Percentiles rank a stretch among this genome's conserved stretches.
These are phyloP conservation scores for Notodonta dromedarius DNA, from an alignment of 2,888 invertebrate species.

Conservation along the genomic window DNA sequence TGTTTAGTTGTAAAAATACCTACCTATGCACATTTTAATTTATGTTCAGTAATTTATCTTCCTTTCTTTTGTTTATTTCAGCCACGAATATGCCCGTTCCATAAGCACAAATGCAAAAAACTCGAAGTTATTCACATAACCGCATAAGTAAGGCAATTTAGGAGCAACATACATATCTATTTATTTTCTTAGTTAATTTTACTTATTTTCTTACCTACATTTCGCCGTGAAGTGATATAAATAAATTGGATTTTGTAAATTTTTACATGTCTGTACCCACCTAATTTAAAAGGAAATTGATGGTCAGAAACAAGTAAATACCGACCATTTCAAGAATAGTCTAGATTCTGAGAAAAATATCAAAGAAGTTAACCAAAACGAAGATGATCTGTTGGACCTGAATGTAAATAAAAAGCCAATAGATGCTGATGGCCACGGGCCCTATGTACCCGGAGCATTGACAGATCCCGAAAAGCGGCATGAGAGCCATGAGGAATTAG, in stretches of 20 bases:
- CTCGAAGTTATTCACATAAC: slow-evolving; percentile 7
- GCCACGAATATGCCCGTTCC: slow-evolving; percentile 65
- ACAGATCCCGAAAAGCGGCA: slow-evolving; percentile 81
- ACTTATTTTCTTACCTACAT: not conserved
- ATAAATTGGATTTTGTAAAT: slow-evolving; percentile 40
- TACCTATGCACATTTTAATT: slow-evolving; percentile 5
- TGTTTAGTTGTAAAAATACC: slow-evolving; percentile 1
- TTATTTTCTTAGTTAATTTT: slow-evolving; percentile 16
- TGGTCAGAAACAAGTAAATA: slow-evolving; percentile 35
- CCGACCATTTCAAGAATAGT: slow-evolving; percentile 27
- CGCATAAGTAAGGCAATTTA: slow-evolving; percentile 32
- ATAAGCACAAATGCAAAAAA: slow-evolving; percentile 52
- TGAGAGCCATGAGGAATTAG: slow-evolving; percentile 72
- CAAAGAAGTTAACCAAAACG: slow-evolving; percentile 30
- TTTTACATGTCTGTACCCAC: slow-evolving; percentile 77
- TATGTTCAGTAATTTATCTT: slow-evolving; percentile 19
- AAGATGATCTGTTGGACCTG: slow-evolving; percentile 61
- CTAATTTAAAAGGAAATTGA: slow-evolving; percentile 55
- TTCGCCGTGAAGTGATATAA: slow-evolving; percentile 6
- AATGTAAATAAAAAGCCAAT: slow-evolving; percentile 59
- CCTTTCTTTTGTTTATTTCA: slow-evolving; percentile 61
- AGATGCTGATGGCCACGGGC: slow-evolving; percentile 64
- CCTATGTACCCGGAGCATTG: slow-evolving; percentile 83
- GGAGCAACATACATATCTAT: slow-evolving; percentile 18
- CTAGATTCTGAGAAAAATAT: slow-evolving; percentile 20